These are phyloP conservation scores for Promerops cafer DNA, from an alignment of 2,113 vertebrate genomes.

Conservation along the genomic window DNA sequence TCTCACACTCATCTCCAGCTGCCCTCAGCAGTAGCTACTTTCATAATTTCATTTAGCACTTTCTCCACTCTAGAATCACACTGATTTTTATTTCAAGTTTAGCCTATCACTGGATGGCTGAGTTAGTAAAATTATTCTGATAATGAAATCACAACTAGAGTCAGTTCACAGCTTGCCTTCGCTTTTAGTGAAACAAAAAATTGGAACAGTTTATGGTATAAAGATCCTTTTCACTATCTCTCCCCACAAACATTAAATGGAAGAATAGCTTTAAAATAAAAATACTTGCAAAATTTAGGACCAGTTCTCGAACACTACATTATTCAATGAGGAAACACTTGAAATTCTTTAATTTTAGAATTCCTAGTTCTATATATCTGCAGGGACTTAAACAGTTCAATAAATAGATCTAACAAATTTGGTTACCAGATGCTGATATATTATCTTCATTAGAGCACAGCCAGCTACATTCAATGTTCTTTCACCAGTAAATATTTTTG, in stretches of 20 bases:
- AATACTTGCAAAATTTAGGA: not conserved
- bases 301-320: fast-evolving
- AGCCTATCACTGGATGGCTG: not conserved
- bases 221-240: not conserved
- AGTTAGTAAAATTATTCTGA: not conserved
- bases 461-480: not conserved
- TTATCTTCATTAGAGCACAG: not conserved
- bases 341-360: not conserved
- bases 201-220: not conserved
- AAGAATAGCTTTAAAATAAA: not conserved
- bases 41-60: not conserved
- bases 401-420: not conserved
- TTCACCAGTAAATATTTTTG: not conserved
- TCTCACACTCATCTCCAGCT: not conserved
- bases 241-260: not conserved
- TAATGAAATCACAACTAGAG: not conserved
- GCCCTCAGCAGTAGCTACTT: not conserved
- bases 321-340: not conserved
- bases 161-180: not conserved
- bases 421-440: not conserved
- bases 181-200: not conserved
- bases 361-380: not conserved
- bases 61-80: not conserved
- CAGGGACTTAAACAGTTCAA: not conserved
- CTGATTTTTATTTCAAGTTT: not conserved